These are phyloP conservation scores for Bufo gargarizans DNA, from an alignment of 2,113 vertebrate genomes.

Conservation along the genomic window DNA sequence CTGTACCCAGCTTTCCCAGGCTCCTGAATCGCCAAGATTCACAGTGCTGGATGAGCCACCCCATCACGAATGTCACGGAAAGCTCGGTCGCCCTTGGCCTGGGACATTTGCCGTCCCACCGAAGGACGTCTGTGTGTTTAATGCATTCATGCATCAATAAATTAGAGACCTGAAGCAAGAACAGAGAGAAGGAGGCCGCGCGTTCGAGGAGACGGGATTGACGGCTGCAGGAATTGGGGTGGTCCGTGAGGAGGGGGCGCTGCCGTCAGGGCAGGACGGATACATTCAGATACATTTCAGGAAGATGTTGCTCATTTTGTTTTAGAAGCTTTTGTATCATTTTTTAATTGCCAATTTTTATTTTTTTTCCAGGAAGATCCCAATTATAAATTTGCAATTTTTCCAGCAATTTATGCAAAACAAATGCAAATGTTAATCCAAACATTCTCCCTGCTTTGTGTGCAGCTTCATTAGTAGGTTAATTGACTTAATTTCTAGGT, in stretches of 20 bases:
- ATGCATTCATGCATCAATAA: conserved; percentile 48
- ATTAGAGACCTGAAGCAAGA: conserved; percentile 29
- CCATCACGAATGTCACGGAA: neutral
- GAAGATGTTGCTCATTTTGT: neutral
- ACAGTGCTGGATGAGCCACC: neutral
- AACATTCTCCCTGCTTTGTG: neutral
- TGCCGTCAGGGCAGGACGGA: neutral
- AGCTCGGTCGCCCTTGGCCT: neutral
- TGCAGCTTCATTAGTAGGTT: conserved; percentile 7
- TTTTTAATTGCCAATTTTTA: neutral
- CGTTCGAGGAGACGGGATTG: conserved; percentile 4
- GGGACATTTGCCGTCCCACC: neutral
- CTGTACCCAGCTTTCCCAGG: neutral
- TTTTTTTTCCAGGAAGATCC: neutral
- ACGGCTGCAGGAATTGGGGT: neutral
- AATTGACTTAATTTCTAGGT: conserved; percentile 26
- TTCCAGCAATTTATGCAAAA: neutral
- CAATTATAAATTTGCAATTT: neutral
- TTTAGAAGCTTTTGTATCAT: neutral
- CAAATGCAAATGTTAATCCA: neutral
- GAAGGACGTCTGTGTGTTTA: conserved; percentile 41
- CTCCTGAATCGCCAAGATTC: neutral
- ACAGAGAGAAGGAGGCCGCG: conserved; percentile 1
- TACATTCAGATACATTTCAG: neutral
- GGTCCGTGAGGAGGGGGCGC: neutral